Conservation (phyloP, 1,140 invertebrate species). For the Drosophila virilis region DNA sequence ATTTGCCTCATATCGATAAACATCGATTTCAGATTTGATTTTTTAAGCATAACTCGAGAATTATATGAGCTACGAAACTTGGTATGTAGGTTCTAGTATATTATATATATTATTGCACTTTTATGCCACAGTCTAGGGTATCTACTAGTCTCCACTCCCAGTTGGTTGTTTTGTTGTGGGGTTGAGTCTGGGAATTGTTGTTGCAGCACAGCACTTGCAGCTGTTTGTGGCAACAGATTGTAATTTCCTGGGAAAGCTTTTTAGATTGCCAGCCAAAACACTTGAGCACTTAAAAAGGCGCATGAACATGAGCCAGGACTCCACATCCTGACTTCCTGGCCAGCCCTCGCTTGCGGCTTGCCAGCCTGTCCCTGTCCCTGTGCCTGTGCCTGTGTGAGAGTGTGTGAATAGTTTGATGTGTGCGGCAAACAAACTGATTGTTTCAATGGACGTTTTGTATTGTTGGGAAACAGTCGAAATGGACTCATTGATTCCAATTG, state of each 20-base stretch:
- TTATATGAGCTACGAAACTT: no score
- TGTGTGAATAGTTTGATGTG: constrained; percentile 47
- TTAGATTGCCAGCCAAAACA: constrained; percentile 46
- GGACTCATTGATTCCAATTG: constrained; percentile 84
- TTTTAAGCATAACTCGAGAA: no score
- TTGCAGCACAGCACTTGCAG: constrained; percentile 58
- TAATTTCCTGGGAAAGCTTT: constrained; percentile 81
- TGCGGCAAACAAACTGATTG: constrained; percentile 70
- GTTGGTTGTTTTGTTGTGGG: constrained; percentile 12
- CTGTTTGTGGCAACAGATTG: constrained; percentile 49
- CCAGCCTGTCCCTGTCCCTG: constrained; percentile 29
- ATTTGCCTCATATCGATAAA: no score
- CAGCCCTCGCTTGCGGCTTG: constrained; percentile 8
- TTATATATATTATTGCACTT: no score
- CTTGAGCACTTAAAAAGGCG: constrained; percentile 81
- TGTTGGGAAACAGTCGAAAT: constrained; percentile 84
- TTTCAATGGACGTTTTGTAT: constrained; percentile 71
- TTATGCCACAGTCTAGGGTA: no score
- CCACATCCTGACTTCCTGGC: neutral
- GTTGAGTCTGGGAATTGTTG: constrained; percentile 45
- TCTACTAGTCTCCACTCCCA: no score
- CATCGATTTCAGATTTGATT: no score
- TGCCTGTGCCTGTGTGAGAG: constrained; percentile 26
- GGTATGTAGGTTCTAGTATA: no score
- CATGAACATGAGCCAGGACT: constrained; percentile 62